Evolutionary conservation across 2,797 vertebrate species (phyloP).

Genomic region (Sebastolobus alascanus): DNA sequence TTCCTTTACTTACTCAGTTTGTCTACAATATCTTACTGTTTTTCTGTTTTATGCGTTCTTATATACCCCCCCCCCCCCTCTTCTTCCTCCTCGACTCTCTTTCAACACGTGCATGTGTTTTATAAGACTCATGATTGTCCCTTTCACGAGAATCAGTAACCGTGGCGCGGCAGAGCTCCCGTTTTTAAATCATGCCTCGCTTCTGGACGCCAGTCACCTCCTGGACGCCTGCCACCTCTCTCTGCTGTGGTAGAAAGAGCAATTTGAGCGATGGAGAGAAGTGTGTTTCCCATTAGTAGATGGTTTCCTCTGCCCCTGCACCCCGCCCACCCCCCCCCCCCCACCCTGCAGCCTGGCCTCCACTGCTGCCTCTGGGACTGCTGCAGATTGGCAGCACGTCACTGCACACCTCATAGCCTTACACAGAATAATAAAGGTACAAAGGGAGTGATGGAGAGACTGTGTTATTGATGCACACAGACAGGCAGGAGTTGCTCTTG

Average conservation of each 20-base stretch:
- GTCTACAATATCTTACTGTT: neutral
- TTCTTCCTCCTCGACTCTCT: neutral
- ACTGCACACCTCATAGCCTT: conserved; percentile 54
- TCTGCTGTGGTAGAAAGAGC: conserved; percentile 65
- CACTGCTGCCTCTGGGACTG: conserved; percentile 49
- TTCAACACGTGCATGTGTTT: conserved; percentile 50
- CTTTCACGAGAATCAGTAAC: conserved; percentile 61
- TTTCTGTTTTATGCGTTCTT: neutral
- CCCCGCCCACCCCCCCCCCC: conserved; percentile 42
- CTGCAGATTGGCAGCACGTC: conserved; percentile 72
- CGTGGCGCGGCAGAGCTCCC: conserved; percentile 55
- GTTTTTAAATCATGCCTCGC: conserved; percentile 71
- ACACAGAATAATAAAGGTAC: conserved; percentile 46
- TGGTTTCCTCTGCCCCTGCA: conserved; percentile 70
- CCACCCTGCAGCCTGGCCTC: conserved; percentile 61
- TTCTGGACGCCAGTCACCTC: conserved; percentile 64
- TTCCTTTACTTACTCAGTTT: conserved; percentile 1
- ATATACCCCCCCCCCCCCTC: neutral
- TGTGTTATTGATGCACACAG: conserved; percentile 27
- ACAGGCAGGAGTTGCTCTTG: conserved; percentile 18
- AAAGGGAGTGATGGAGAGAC: conserved; percentile 47
- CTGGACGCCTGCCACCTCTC: conserved; percentile 61
- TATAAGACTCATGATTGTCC: conserved; percentile 51
- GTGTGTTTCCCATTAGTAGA: conserved; percentile 85
- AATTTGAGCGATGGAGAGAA: conserved; percentile 67